These are phyloP conservation scores for Ictidomys tridecemlineatus DNA, from an alignment of 2,113 vertebrate species.

Conservation along the genomic window DNA sequence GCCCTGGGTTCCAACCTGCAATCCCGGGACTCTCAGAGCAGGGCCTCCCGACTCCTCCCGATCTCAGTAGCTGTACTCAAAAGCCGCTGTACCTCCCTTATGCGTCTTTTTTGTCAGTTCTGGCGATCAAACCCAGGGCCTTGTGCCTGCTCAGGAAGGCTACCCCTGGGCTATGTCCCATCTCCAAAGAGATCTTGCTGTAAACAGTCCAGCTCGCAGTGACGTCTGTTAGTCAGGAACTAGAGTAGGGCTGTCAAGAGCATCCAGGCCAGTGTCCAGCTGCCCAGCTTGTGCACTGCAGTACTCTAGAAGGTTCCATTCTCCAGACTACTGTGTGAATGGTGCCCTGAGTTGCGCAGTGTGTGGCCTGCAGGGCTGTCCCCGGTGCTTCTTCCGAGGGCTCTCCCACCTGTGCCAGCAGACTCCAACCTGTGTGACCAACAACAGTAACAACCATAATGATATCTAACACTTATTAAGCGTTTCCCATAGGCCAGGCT, in stretches of 20 bases:
- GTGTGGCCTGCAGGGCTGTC: neutral
- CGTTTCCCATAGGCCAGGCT: neutral
- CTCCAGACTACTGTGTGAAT: neutral
- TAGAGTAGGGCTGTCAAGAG: neutral
- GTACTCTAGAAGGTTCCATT: neutral
- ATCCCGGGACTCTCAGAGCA: neutral
- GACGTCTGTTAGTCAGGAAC: neutral
- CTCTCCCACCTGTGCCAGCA: neutral
- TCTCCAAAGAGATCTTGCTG: neutral
- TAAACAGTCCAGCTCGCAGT: neutral
- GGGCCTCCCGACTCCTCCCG: neutral
- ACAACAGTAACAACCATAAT: neutral
- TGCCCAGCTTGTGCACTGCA: neutral
- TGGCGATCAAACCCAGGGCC: neutral
- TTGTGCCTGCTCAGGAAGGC: neutral
- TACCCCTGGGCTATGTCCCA: neutral
- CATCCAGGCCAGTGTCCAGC: neutral
- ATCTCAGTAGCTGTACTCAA: neutral
- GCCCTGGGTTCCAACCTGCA: accelerated
- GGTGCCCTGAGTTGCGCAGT: neutral
- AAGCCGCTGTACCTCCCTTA: neutral
- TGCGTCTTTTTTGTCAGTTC: neutral
- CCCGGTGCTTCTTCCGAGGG: accelerated
- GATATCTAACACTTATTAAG: constrained; percentile 68
- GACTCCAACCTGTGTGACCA: constrained; percentile 3